These are phyloP conservation scores for Galeopterus variegatus DNA, from an alignment of 2,113 vertebrate genomes.

Conservation along the genomic window DNA sequence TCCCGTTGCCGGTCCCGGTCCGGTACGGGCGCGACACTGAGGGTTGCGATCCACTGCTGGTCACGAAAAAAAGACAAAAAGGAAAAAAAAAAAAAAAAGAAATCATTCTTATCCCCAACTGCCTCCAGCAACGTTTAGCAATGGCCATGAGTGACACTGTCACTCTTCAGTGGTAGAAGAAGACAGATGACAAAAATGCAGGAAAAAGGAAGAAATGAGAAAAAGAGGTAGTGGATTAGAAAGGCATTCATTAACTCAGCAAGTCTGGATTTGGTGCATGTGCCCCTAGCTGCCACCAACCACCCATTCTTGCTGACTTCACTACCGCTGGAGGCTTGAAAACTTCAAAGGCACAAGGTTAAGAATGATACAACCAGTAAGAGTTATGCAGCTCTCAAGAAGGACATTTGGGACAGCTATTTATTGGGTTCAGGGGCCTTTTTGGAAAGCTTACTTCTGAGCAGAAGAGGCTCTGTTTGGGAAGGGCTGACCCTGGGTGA, in stretches of 20 bases:
- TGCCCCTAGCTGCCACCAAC: neutral
- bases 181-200: neutral
- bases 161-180: neutral
- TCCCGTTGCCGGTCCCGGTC: no score
- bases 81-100: no score
- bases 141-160: fast-evolving
- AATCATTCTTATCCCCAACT: neutral
- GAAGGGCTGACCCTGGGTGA: neutral
- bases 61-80: no score
- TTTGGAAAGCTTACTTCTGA: neutral
- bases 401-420: neutral
- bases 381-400: neutral
- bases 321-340: neutral
- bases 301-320: neutral
- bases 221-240: neutral
- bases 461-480: neutral
- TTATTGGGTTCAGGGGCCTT: neutral
- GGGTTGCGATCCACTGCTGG: no score
- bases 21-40: no score
- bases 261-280: neutral
- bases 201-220: neutral
- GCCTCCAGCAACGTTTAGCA: neutral
- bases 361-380: neutral
- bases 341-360: neutral
- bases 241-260: neutral